Conservation (phyloP, 2,888 invertebrate species). For the Leuctra nigra region DNA sequence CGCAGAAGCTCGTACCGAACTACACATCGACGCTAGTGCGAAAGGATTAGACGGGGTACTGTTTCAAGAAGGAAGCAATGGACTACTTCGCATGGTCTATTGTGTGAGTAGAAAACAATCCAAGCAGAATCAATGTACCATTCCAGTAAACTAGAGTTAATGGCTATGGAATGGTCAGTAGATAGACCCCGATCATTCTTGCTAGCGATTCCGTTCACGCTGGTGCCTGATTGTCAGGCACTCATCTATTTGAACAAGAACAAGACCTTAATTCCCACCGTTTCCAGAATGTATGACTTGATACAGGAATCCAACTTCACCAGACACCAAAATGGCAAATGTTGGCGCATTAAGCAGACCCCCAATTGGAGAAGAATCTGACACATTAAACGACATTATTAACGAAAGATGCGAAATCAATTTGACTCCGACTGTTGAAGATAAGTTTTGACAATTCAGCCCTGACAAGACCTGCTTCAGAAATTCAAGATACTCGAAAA, state of each 20-base stretch:
- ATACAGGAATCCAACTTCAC: neutral
- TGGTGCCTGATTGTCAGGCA: neutral
- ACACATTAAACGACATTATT: neutral
- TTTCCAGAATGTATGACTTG: neutral
- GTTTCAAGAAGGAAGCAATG: constrained; percentile 22
- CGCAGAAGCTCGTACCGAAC: constrained; percentile 21
- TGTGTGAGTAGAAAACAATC: too few relatives aligned
- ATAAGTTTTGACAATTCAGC: neutral
- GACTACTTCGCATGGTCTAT: constrained; percentile 22
- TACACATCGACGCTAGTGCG: constrained; percentile 28
- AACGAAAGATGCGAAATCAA: neutral
- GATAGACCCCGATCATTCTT: neutral
- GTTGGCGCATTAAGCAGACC: constrained; percentile 1
- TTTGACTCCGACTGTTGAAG: neutral
- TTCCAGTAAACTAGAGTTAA: constrained; percentile 12
- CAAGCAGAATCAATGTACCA: constrained; percentile 11
- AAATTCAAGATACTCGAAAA: neutral
- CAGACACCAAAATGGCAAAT: constrained; percentile 4
- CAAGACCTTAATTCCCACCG: neutral
- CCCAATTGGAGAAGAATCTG: neutral
- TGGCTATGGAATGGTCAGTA: constrained; percentile 5
- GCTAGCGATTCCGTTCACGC: neutral
- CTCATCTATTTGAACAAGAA: neutral
- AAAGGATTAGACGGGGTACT: constrained; percentile 28
- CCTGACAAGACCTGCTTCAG: neutral